These are phyloP conservation scores for Acanthaster planci DNA, from an alignment of 35 echinoderm and acorn worm species.

Conservation along the genomic window DNA sequence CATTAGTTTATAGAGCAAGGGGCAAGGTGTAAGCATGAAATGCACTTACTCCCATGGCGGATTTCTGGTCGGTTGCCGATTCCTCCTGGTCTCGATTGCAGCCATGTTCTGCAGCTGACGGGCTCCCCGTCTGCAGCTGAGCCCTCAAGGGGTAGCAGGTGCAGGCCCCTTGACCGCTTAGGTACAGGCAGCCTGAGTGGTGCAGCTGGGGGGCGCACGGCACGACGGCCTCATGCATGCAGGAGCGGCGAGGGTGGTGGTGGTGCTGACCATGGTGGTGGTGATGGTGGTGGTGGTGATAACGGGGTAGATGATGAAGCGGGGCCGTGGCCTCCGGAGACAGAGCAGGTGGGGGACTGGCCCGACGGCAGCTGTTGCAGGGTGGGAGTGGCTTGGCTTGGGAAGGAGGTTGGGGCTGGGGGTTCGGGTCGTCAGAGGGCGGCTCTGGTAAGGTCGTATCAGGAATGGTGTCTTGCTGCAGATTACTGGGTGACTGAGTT, in stretches of 20 bases:
- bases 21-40: neutral
- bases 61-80: neutral
- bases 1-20: too few relatives aligned
- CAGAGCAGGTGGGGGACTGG: neutral
- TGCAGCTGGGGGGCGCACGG: slow-evolving; percentile 3
- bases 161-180: neutral
- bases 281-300: slow-evolving; percentile 43
- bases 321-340: neutral
- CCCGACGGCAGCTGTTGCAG: neutral
- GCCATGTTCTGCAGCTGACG: neutral
- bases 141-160: neutral
- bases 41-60: neutral
- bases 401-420: slow-evolving; percentile 15
- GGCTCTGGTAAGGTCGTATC: neutral
- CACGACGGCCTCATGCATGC: neutral
- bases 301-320: neutral
- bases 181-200: neutral
- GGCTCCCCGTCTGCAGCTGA: slow-evolving; percentile 11
- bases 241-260: slow-evolving; percentile 11
- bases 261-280: slow-evolving; percentile 11
- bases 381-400: neutral
- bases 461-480: neutral
- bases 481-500: neutral
- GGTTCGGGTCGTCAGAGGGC: neutral
- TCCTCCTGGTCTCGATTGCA: neutral